Conservation (phyloP, 2,113 vertebrate genomes). For the Mesembrinibis cayennensis region DNA sequence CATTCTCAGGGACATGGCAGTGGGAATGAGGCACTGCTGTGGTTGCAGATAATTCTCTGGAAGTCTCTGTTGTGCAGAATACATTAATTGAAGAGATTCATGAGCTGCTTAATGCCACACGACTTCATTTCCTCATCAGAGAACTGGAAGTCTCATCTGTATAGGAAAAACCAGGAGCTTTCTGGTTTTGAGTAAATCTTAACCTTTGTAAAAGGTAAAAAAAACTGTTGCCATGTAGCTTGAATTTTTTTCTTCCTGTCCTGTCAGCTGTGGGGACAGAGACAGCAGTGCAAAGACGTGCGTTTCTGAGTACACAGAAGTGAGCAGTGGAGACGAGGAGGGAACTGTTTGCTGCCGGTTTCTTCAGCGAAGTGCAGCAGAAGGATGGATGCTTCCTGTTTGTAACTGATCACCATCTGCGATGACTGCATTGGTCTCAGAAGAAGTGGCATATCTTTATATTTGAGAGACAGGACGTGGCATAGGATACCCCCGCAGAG, state of each 20-base stretch:
- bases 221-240: background rate
- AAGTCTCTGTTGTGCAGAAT: slow-evolving; percentile 39
- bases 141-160: background rate
- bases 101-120: slow-evolving; percentile 32
- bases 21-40: slow-evolving; percentile 36
- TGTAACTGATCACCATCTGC: background rate
- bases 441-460: background rate
- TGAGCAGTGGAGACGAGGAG: background rate
- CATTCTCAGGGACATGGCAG: slow-evolving; percentile 10
- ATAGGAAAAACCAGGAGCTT: background rate
- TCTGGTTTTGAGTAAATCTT: background rate
- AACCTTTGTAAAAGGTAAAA: background rate
- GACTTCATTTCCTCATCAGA: slow-evolving; percentile 28
- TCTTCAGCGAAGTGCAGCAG: background rate
- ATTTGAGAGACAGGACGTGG: background rate
- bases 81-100: slow-evolving; percentile 58
- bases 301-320: background rate
- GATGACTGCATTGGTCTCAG: background rate
- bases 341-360: background rate
- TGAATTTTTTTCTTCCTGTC: background rate
- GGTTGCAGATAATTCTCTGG: slow-evolving; percentile 59
- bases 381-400: background rate
- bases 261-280: background rate
- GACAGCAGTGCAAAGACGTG: background rate
- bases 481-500: background rate